These are phyloP conservation scores for Strix aluco DNA, from an alignment of 2,113 vertebrate genomes.

Conservation along the genomic window DNA sequence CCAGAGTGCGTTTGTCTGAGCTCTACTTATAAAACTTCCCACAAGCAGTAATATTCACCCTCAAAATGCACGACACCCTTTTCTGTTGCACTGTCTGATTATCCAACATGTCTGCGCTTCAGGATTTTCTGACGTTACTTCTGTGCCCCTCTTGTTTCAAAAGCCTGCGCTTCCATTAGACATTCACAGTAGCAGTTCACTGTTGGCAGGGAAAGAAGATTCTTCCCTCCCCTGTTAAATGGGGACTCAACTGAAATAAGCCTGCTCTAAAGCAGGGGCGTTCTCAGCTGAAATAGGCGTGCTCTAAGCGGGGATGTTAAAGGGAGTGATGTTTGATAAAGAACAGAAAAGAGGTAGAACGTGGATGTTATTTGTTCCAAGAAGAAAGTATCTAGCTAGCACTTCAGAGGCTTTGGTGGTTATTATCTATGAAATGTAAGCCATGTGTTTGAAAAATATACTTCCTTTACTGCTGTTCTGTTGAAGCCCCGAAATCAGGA, in stretches of 20 bases:
- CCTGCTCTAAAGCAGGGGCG: background rate
- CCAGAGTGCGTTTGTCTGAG: background rate
- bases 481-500: background rate
- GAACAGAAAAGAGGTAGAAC: background rate
- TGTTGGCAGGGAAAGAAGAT: background rate
- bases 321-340: background rate
- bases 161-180: background rate
- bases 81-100: background rate
- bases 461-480: background rate
- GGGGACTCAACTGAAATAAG: background rate
- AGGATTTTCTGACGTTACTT: background rate
- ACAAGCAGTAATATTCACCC: background rate
- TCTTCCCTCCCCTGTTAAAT: background rate
- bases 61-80: background rate
- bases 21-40: background rate
- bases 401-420: background rate
- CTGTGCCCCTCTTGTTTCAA: background rate
- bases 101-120: rapidly evolving
- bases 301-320: background rate
- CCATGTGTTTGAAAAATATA: background rate
- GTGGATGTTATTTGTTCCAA: background rate
- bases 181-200: background rate
- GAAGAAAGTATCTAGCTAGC: background rate
- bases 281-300: background rate
- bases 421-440: background rate